A percentile compares a stretch with the other conserved stretches of the same genome.
phyloP scores from a whole-genome alignment of 2,113 vertebrate genomes.

The Nycticebus coucang region DNA sequence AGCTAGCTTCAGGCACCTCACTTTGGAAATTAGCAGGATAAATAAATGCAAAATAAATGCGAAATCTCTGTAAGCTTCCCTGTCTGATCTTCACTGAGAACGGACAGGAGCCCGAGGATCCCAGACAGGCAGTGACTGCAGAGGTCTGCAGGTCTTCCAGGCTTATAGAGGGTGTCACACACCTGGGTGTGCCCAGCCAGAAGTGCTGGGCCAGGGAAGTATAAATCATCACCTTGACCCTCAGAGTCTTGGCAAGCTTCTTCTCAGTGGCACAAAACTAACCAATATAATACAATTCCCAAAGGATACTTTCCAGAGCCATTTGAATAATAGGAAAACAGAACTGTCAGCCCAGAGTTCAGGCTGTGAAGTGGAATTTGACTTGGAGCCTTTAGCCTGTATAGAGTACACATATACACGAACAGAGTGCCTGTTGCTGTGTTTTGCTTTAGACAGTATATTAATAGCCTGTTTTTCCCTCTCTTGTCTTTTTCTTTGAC shows the following conservation, averaged over 20 bases:
- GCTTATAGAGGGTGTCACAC: background rate
- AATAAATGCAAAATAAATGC: background rate
- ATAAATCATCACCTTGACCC: background rate
- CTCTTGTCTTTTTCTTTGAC: background rate
- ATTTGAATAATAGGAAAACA: background rate
- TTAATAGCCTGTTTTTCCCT: background rate
- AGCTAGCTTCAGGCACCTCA: background rate
- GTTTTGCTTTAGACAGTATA: background rate
- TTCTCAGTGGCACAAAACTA: background rate
- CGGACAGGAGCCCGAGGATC: background rate
- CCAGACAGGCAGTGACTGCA: background rate
- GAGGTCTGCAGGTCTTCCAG: background rate
- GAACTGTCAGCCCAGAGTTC: accelerated
- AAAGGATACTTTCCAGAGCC: no score
- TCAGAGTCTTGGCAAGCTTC: background rate
- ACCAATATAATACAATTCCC: background rate
- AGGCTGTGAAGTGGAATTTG: background rate
- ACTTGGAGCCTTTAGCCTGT: background rate
- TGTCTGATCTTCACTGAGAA: background rate
- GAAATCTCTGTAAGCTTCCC: background rate
- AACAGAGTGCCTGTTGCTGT: background rate
- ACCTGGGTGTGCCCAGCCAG: background rate
- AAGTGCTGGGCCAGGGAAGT: background rate
- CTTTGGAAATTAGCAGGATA: background rate
- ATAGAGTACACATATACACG: accelerated